Percentiles rank a stretch among this genome's conserved stretches.
Evolutionary conservation across 2,113 vertebrate genomes (phyloP).

Genomic region (Rafetus swinhoei): DNA sequence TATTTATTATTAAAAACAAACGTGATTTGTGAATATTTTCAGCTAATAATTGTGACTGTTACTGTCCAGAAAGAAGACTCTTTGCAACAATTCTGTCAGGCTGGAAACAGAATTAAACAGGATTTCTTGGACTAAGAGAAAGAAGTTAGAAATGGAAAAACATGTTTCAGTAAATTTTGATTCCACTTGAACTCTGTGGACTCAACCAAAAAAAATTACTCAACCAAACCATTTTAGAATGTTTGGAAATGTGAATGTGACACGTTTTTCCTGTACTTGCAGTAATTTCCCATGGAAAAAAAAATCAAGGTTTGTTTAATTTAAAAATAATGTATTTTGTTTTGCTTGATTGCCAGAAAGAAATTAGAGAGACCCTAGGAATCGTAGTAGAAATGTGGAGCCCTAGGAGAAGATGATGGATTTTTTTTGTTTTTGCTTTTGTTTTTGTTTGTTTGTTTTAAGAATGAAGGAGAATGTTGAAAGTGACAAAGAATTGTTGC

Average conservation of each 20-base stretch:
- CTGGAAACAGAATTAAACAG: constrained; percentile 11
- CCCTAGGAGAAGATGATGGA: neutral
- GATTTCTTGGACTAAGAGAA: constrained; percentile 24
- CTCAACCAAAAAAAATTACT: neutral
- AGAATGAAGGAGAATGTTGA: neutral
- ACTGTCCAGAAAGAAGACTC: neutral
- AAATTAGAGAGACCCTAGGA: neutral
- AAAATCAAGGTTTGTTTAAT: constrained; percentile 54
- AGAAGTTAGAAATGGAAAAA: constrained; percentile 36
- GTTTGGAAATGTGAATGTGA: constrained; percentile 36
- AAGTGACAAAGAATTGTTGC: neutral
- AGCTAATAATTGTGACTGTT: neutral
- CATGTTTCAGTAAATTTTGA: constrained; percentile 30
- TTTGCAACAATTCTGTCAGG: neutral
- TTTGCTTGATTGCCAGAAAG: constrained; percentile 47
- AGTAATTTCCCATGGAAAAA: constrained; percentile 58
- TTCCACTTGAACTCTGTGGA: constrained; percentile 35
- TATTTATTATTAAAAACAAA: neutral
- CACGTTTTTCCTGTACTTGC: constrained; percentile 23
- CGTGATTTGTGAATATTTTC: neutral
- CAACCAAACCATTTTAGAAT: constrained; percentile 13
- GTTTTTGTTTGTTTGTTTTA: too few relatives aligned
- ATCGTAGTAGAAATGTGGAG: neutral
- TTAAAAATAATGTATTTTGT: constrained; percentile 48
- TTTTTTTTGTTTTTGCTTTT: too few relatives aligned